Evolutionary conservation across 1,140 invertebrate species (phyloP), one percentile per base, ranked within the genome.

Genomic region (Drosophila ohnishii): DNA sequence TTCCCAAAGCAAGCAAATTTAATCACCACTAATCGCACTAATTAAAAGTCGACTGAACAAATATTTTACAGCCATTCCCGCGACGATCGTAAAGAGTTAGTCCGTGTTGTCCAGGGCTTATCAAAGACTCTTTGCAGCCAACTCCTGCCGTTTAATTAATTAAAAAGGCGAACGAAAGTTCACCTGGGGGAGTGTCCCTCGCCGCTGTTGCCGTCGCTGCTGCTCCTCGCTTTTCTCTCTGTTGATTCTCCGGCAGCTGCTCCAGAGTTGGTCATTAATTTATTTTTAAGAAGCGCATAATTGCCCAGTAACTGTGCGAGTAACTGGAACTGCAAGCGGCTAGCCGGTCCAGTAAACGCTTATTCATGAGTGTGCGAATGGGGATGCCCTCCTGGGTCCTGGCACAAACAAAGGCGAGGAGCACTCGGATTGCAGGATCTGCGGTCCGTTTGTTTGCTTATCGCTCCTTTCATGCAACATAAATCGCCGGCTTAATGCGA

Each of bases 211-310:
- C 37, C 16, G 53, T 55, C 40, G 2, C 25, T 42, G 25, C 22
- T 50, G 10, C 13, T 32, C 55, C 25, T 14, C 14, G 10, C 22
- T 22, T 13, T 45, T 22, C 37, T n/a, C 44, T 19, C 25, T 22
- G 50, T 39, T 53, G 70, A 40, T 51, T 34, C 6, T n/a, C 34
- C 59, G 25, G 19, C n/a, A 19, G 28, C n/a, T 32, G 16, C 44
- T 62, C 25, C 59, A 32, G 48, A 40, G 40, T 63, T 58, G 56
- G 56, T 48, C 62, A 55, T 80, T 78, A 75, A 75, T 78, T 85
- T 78, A 72, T 66, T 78, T 87, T 87, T 75, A 82, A 87, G 60
- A 71, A 75, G 83, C 62, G 65, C 82, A 82, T 86, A 86, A 86
- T 87, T 86, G 77, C 59, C 45, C 79, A 44, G 56, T 42, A 59